Percentiles rank a stretch among this genome's conserved stretches.
Conservation (phyloP, 1,140 invertebrate genomes). For the Melanaphis sacchari region DNA sequence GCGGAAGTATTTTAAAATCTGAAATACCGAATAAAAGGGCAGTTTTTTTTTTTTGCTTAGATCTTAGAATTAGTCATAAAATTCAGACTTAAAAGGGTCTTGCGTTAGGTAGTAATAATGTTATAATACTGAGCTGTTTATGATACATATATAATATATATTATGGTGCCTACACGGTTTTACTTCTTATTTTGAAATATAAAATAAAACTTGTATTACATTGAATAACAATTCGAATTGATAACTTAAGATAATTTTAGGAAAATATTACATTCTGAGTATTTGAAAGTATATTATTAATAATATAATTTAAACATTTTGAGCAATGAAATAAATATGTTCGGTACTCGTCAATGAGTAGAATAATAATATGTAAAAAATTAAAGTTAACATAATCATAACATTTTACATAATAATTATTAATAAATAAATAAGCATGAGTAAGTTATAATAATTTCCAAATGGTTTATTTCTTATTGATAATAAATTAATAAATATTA, state of each 20-base stretch:
- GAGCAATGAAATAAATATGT: background rate
- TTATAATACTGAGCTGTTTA: background rate
- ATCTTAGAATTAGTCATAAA: constrained; percentile 35
- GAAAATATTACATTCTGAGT: background rate
- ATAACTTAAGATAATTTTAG: background rate
- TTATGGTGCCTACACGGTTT: background rate
- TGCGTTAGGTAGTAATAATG: constrained; percentile 10
- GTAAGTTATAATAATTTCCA: background rate
- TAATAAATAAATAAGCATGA: background rate
- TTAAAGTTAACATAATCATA: background rate
- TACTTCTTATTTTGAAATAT: background rate
- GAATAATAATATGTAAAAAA: background rate
- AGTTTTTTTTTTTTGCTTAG: constrained; percentile 42
- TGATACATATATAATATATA: background rate
- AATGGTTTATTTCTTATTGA: background rate
- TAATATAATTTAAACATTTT: background rate
- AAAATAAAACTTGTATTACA: background rate
- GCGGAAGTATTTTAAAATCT: constrained; percentile 16
- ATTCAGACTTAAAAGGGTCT: constrained; percentile 19
- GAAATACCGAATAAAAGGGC: background rate
- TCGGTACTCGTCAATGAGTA: background rate
- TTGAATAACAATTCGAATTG: background rate
- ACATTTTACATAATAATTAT: background rate
- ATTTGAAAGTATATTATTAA: background rate
- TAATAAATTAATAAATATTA: background rate